Percentiles rank a stretch among this genome's conserved stretches.
Evolutionary conservation across 1,140 invertebrate species (phyloP).

Genomic region (Hycleus cichorii): DNA sequence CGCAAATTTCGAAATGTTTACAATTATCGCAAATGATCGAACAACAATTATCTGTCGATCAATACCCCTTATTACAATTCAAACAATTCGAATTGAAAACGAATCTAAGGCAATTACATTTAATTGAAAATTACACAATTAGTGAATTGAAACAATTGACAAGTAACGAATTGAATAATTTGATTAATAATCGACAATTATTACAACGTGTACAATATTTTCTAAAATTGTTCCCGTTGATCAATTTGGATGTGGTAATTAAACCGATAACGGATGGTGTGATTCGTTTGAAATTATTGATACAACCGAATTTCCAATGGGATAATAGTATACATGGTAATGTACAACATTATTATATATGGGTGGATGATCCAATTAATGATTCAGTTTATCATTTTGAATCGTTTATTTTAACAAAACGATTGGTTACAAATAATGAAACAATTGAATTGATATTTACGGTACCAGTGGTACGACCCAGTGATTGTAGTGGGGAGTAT

Average conservation of each 20-base stretch:
- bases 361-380: conserved; percentile 92
- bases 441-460: conserved; percentile 87
- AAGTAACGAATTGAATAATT: conserved; percentile 71
- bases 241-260: conserved; percentile 75
- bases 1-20: conserved; percentile 76
- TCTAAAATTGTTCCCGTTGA: conserved; percentile 77
- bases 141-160: conserved; percentile 80
- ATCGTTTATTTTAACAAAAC: conserved; percentile 84
- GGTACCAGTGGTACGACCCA: conserved; percentile 86
- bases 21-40: conserved; percentile 86
- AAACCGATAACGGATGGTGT: conserved; percentile 95
- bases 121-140: conserved; percentile 53
- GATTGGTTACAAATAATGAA: conserved; percentile 57
- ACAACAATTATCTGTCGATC: conserved; percentile 79
- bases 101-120: conserved; percentile 1
- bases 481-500: conserved; percentile 75
- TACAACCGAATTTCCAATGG: conserved; percentile 85
- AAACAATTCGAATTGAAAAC: conserved; percentile 52
- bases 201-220: conserved; percentile 74
- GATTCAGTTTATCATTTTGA: conserved; percentile 97
- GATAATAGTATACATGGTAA: conserved; percentile 83
- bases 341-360: conserved; percentile 91
- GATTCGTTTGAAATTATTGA: conserved; percentile 74
- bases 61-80: conserved; percentile 84
- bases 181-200: conserved; percentile 70